Evolutionary conservation across 2,888 invertebrate species (phyloP).

Genomic region (Patella ulyssiponensis): DNA sequence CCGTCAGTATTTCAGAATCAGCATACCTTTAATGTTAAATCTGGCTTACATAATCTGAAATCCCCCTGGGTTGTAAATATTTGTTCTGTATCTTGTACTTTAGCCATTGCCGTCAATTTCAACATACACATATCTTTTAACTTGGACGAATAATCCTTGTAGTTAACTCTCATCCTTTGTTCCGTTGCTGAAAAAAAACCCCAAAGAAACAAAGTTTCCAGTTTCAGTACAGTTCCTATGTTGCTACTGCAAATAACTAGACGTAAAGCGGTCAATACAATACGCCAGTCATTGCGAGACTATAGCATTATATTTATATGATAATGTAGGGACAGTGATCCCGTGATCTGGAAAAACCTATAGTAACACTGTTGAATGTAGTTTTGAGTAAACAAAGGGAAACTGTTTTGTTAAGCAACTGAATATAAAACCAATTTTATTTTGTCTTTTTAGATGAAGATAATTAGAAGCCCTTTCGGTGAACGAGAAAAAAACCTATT

Average conservation of each 20-base stretch:
- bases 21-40: conserved; percentile 77
- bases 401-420: too few species aligned
- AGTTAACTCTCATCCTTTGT: conserved; percentile 77
- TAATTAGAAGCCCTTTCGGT: too few species aligned
- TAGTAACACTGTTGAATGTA: too few species aligned
- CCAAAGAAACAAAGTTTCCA: not conserved
- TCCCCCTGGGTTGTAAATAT: conserved; percentile 88
- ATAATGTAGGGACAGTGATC: too few species aligned
- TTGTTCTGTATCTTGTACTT: conserved; percentile 86
- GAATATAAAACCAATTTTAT: too few species aligned
- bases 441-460: too few species aligned
- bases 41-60: conserved; percentile 84
- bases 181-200: conserved; percentile 75
- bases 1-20: not conserved
- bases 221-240: not conserved
- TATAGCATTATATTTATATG: too few species aligned
- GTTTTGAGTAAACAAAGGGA: too few species aligned
- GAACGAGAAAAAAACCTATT: too few species aligned
- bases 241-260: not conserved
- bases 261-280: not conserved
- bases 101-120: conserved; percentile 82
- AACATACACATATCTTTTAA: conserved; percentile 81
- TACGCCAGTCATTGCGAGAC: too few species aligned
- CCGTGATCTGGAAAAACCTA: too few species aligned
- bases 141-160: conserved; percentile 81